A percentile compares a stretch with the other conserved stretches of the same genome.
These are phyloP conservation scores for Coelopa pilipes DNA, from an alignment of 2,888 invertebrate species.

Conservation along the genomic window DNA sequence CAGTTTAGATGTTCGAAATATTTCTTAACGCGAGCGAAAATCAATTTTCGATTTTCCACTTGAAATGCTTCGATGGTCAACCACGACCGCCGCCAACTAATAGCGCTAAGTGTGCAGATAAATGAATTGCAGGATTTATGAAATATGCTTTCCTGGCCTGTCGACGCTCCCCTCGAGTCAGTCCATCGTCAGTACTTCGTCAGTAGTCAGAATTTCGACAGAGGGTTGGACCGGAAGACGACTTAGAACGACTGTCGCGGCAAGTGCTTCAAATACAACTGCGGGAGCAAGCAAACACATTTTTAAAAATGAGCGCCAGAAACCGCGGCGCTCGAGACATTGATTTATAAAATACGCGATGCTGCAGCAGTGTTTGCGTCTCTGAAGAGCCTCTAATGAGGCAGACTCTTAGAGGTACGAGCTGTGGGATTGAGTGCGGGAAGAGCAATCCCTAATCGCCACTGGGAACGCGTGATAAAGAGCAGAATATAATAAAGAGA, in stretches of 20 bases:
- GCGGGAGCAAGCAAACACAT: constrained; percentile 8
- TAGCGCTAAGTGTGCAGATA: constrained; percentile 19
- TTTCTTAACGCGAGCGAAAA: not conserved
- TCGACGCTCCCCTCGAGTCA: too few species aligned
- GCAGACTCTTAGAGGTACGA: constrained; percentile 4
- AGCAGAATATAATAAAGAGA: not conserved
- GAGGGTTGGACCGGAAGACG: constrained; percentile 6
- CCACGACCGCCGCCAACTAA: constrained; percentile 11
- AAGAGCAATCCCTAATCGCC: too few species aligned
- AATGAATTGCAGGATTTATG: not conserved
- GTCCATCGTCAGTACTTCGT: too few species aligned
- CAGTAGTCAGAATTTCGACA: not conserved
- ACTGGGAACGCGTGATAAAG: not conserved
- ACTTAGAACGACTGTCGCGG: constrained; percentile 19
- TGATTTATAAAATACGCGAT: constrained; percentile 4
- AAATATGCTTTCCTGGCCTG: too few species aligned
- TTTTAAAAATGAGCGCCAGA: constrained; percentile 19
- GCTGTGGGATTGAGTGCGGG: too few species aligned
- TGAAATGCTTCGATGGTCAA: not conserved
- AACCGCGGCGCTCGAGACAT: not conserved
- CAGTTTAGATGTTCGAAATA: constrained; percentile 13
- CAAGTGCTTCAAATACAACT: constrained; percentile 29
- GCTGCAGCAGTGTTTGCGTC: too few species aligned
- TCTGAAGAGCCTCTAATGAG: constrained; percentile 26
- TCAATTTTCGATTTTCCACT: constrained; percentile 4